Base-by-base conservation (phyloP, 2,888 invertebrate genomes). In the Coronaproctus castanopsis region DNA sequence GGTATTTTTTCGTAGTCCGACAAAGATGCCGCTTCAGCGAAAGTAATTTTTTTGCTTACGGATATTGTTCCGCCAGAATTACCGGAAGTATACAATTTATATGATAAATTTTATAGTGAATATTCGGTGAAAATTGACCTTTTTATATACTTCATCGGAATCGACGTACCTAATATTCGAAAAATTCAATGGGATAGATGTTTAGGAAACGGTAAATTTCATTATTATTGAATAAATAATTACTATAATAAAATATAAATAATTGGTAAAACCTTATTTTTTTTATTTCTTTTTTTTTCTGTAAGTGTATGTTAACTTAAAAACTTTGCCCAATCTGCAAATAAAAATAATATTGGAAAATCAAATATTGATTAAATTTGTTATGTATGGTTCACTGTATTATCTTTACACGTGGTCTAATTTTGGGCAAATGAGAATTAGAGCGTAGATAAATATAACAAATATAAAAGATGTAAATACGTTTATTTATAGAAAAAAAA, bases 111-210 rank as follows among this genome's bases (percentile, higher is more conserved):
- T 57, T 60, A 77, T 55, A 82, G 83, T 63, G 80, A 76, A 19
- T 83, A 79, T 0, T 78, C 78, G 59, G 85, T 86, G 74, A 85
- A 92, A 67, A 92, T 96, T 55, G 79, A 98, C 65, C 86, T 99
- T 64, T 98, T 98, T 76, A 96, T 97, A 51, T 98, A 95, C 77
- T 78, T 99, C 69, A 95, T 99, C 74, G 98, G 96, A 64, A 80
- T 87, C 71, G 90, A 91, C 76, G 82, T 87, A 62, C 85, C 90
- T 36, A 96, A 97, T 73, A 86, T 89, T 56, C 78, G 87, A 65
- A 90, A 95, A 70, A 88, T 95, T 64, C 87, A 89, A 70, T 92
- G 91, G 59, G 59, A 52, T 21, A 59, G 52, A 52, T 59, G 59
- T 52, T 48, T 59, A 20, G 1, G 53, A 55, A 56, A 56, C 24